Evolutionary conservation across 2,888 invertebrate genomes (phyloP), one percentile per base, ranked within the genome.

Genomic region (Trilocha varians): DNA sequence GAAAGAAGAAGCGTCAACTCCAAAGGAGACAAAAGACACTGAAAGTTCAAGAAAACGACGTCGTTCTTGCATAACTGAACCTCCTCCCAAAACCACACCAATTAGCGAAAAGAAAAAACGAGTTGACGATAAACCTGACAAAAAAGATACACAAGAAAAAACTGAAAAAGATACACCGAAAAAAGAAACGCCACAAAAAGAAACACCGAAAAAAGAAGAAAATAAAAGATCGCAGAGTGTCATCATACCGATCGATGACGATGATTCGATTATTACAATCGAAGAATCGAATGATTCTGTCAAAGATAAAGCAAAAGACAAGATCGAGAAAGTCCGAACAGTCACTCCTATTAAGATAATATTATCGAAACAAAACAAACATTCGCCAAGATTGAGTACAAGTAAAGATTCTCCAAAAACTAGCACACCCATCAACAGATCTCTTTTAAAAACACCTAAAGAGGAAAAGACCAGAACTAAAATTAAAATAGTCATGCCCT

Each of bases 51-150:
- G 72, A 49, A 84, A 82, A 55, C 71, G 84, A n/a, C 71, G 80
- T 2, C 65, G 72, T 1, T 82, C 84, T 0, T 61, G 66, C 1
- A 46, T 77, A 6, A 77, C 77, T 39, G 82, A 78, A 49, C 68
- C 74, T 0, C 57, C 68, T 3, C 52, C 73, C 13, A 74, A 77
- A 18, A 71, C 71, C 13, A 55, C 46, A 13, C 57, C 50, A 33
- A 43, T 50, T 8, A 53, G 43, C 41, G 67, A 65, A 16, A 82
- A 78, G 55, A 61, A 64, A 34, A 68, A 53, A 43, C 62, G 62
- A 32, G 25, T 59, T 1, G 62, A 59, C 4, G 59, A 47, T n/a
- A 46, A 45, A 39, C 44, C 43, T 3, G 50, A 47, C 0, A 49
- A 50, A 13, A 63, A 53, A 11, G 49, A 57, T 8, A 38, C 39